Evolutionary conservation across 2,888 invertebrate genomes (phyloP).

Genomic region (Polyommatus iphigenia): DNA sequence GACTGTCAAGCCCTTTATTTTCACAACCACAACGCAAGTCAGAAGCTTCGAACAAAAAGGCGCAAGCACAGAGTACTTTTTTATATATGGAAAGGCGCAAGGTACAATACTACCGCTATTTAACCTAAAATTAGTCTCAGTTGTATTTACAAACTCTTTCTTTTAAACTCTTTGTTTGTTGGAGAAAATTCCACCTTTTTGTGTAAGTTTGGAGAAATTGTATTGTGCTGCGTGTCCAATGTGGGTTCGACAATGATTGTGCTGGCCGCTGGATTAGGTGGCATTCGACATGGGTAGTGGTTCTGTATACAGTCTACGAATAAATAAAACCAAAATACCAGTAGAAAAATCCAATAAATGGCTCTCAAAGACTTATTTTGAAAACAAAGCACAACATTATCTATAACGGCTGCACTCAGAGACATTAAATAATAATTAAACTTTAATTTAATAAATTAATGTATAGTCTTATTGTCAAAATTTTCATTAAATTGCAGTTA

Average conservation of each 20-base stretch:
- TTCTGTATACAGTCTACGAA: neutral
- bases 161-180: constrained; percentile 13
- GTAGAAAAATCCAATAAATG: too few relatives aligned
- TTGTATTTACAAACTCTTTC: constrained; percentile 11
- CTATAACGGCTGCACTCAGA: too few relatives aligned
- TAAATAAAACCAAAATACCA: neutral
- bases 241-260: neutral
- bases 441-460: too few relatives aligned
- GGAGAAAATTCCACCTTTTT: constrained; percentile 4
- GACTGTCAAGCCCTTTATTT: neutral
- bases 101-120: constrained; percentile 11
- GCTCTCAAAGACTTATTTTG: too few relatives aligned
- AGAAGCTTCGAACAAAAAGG: neutral
- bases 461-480: too few relatives aligned
- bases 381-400: too few relatives aligned
- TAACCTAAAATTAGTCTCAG: neutral
- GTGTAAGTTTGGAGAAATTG: constrained; percentile 25
- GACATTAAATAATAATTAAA: too few relatives aligned
- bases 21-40: neutral
- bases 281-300: constrained; percentile 13
- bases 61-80: too few relatives aligned
- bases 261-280: neutral
- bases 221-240: constrained; percentile 14
- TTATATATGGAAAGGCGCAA: neutral
- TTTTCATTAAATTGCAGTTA: too few relatives aligned